Conservation (phyloP, 2,888 invertebrate species). For the Dasysyrphus tricinctus region DNA sequence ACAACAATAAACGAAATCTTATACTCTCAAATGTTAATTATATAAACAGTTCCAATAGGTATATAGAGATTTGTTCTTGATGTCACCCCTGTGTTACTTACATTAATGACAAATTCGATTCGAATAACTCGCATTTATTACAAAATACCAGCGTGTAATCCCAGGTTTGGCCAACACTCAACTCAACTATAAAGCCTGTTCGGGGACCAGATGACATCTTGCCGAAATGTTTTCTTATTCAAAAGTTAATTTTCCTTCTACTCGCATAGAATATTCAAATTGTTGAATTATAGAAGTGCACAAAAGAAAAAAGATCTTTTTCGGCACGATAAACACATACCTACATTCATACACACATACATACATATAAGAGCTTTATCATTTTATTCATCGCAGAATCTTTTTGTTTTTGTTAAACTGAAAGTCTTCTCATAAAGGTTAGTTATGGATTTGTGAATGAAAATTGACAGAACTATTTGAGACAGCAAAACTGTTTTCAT, state of each 20-base stretch:
- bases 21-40: too few relatives aligned
- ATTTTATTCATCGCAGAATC: background rate
- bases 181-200: background rate
- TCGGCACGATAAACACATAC: background rate
- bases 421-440: background rate
- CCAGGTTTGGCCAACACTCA: background rate
- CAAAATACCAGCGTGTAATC: too few relatives aligned
- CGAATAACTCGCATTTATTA: too few relatives aligned
- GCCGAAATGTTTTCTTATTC: slow-evolving; percentile 52
- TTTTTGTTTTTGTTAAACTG: background rate
- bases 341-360: background rate
- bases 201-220: slow-evolving; percentile 33
- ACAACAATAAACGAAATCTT: too few relatives aligned
- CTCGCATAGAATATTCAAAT: slow-evolving; percentile 63
- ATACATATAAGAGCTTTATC: slow-evolving; percentile 5
- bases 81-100: too few relatives aligned
- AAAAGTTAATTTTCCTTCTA: slow-evolving; percentile 63
- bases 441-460: background rate
- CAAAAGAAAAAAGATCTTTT: slow-evolving; percentile 1
- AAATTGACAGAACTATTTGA: too few relatives aligned
- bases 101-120: too few relatives aligned
- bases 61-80: too few relatives aligned
- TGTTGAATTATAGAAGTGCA: slow-evolving; percentile 58
- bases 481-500: too few relatives aligned
- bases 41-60: too few relatives aligned